Conservation (phyloP, 1,140 invertebrate species). For the Notospermus geniculatus region DNA sequence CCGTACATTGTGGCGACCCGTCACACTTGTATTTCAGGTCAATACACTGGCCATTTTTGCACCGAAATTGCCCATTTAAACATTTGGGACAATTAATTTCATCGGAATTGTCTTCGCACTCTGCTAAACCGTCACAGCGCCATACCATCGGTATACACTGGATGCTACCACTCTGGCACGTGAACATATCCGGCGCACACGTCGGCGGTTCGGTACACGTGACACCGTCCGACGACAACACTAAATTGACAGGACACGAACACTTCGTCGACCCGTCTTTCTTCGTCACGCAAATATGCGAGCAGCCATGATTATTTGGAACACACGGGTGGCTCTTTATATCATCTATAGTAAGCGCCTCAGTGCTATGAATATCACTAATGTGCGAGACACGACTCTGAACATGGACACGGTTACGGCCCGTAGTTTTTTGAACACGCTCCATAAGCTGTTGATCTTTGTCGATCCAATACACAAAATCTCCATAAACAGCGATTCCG, state of each 20-base stretch:
- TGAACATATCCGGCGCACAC: slow-evolving; percentile 52
- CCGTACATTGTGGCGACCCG: slow-evolving; percentile 89
- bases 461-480: slow-evolving; percentile 98
- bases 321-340: slow-evolving; percentile 39
- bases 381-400: slow-evolving; percentile 60
- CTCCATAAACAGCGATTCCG: slow-evolving; percentile 85
- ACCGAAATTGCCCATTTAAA: slow-evolving; percentile 53
- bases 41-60: slow-evolving; percentile 56
- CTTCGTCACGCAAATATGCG: slow-evolving; percentile 89
- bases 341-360: slow-evolving; percentile 32
- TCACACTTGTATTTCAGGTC: slow-evolving; percentile 89
- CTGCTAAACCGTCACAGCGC: slow-evolving; percentile 61
- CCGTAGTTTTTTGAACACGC: slow-evolving; percentile 39
- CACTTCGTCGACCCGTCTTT: slow-evolving; percentile 60
- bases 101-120: slow-evolving; percentile 77
- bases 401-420: slow-evolving; percentile 35
- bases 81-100: slow-evolving; percentile 78
- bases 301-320: slow-evolving; percentile 67
- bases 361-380: slow-evolving; percentile 62
- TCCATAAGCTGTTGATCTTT: slow-evolving; percentile 70
- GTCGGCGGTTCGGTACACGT: slow-evolving; percentile 50
- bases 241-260: slow-evolving; percentile 47
- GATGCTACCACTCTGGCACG: slow-evolving; percentile 39
- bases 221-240: slow-evolving; percentile 37
- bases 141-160: slow-evolving; percentile 49